Conservation (phyloP, 2,888 invertebrate species). For the Andrena fulva region DNA sequence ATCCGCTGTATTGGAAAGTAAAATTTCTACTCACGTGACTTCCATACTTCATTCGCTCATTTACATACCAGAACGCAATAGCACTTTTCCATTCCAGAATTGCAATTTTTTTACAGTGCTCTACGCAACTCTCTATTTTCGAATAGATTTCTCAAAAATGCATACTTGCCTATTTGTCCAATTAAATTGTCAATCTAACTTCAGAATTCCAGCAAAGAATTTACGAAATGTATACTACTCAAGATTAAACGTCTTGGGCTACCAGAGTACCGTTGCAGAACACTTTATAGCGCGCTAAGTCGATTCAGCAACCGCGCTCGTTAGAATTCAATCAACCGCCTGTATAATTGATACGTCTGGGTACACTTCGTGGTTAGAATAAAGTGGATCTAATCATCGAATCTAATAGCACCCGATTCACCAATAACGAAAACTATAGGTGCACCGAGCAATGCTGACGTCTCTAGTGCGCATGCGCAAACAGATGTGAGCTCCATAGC, state of each 20-base stretch:
- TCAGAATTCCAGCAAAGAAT: too few species aligned
- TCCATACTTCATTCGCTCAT: too few species aligned
- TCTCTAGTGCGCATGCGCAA: too few species aligned
- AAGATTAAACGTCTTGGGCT: not conserved
- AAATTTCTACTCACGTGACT: not conserved
- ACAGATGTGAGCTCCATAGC: too few species aligned
- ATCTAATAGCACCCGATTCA: not conserved
- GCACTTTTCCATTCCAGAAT: too few species aligned
- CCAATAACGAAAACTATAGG: not conserved
- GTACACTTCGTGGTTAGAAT: slow-evolving; percentile 21
- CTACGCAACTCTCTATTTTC: too few species aligned
- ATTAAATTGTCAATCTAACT: too few species aligned
- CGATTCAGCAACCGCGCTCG: slow-evolving; percentile 21
- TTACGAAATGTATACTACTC: not conserved
- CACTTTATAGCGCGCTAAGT: slow-evolving; percentile 28
- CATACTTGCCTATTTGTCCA: too few species aligned
- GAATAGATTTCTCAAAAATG: too few species aligned
- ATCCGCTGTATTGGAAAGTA: slow-evolving; percentile 1
- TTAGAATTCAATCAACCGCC: slow-evolving; percentile 22
- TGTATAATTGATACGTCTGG: slow-evolving; percentile 32
- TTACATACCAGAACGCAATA: too few species aligned
- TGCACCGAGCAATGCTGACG: too few species aligned
- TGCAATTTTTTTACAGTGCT: too few species aligned
- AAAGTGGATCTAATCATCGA: not conserved
- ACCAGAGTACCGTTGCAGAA: not conserved